phyloP scores from a whole-genome alignment of 2,113 vertebrate genomes.

The Psephotus haematonotus region DNA sequence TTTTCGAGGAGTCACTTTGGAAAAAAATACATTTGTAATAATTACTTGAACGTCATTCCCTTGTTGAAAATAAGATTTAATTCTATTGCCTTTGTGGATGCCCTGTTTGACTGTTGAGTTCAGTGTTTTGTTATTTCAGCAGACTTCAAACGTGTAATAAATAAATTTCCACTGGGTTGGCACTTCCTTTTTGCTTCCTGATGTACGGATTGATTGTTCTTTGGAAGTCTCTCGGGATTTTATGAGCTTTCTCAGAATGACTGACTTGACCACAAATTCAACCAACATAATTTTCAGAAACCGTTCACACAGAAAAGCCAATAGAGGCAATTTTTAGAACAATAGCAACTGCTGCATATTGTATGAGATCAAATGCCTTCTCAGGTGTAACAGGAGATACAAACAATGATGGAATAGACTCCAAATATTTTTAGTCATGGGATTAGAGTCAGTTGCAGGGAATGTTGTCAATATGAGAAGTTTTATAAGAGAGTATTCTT shows the following conservation, averaged over 20 bases:
- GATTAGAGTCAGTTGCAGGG: background rate
- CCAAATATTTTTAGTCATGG: background rate
- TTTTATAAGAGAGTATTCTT: background rate
- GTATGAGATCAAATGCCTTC: slow-evolving; percentile 26
- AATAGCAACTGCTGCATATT: background rate
- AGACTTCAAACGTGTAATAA: slow-evolving; percentile 73
- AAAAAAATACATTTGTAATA: background rate
- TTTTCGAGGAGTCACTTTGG: background rate
- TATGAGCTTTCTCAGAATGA: slow-evolving; percentile 58
- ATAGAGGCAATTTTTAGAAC: slow-evolving; percentile 27
- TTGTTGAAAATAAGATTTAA: background rate
- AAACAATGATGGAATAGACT: slow-evolving; percentile 17
- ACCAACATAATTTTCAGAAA: slow-evolving; percentile 12
- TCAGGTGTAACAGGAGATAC: slow-evolving; percentile 37
- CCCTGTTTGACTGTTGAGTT: slow-evolving; percentile 12
- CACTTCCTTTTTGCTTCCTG: slow-evolving; percentile 79
- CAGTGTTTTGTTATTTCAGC: slow-evolving; percentile 74
- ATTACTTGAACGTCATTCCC: background rate
- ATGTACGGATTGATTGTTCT: slow-evolving; percentile 72
- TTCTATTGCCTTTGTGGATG: slow-evolving; percentile 17
- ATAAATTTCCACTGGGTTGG: slow-evolving; percentile 78
- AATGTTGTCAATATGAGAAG: background rate
- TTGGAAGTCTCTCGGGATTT: slow-evolving; percentile 45
- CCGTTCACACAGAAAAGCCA: slow-evolving; percentile 16
- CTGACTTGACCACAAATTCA: slow-evolving; percentile 24